Evolutionary conservation across 2,113 vertebrate genomes (phyloP).

Genomic region (Scalopus aquaticus): DNA sequence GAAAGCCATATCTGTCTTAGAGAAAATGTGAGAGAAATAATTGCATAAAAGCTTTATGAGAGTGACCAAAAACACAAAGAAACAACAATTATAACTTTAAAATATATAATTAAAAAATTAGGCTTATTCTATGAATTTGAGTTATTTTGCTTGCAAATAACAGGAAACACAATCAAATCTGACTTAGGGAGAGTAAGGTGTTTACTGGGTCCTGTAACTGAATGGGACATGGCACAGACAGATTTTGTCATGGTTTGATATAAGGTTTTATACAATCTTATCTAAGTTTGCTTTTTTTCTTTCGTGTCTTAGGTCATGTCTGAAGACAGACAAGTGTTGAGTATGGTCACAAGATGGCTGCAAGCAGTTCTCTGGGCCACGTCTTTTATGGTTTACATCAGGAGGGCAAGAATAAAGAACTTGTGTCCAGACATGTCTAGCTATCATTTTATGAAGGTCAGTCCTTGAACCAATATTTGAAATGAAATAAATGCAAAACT

Average conservation of each 20-base stretch:
- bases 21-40: background rate
- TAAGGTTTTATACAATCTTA: background rate
- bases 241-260: background rate
- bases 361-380: background rate
- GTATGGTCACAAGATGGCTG: background rate
- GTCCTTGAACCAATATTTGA: background rate
- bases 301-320: background rate
- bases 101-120: background rate
- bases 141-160: background rate
- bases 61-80: background rate
- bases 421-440: background rate
- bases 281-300: slow-evolving; percentile 34
- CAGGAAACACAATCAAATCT: background rate
- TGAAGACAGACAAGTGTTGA: background rate
- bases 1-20: background rate
- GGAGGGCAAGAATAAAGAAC: background rate
- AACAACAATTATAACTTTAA: background rate
- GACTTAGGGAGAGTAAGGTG: background rate
- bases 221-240: background rate
- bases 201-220: background rate
- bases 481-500: background rate
- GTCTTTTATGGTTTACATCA: background rate
- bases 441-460: background rate
- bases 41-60: background rate
- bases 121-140: background rate